Conservation (phyloP, 2,888 invertebrate species). For the Trilocha varians region DNA sequence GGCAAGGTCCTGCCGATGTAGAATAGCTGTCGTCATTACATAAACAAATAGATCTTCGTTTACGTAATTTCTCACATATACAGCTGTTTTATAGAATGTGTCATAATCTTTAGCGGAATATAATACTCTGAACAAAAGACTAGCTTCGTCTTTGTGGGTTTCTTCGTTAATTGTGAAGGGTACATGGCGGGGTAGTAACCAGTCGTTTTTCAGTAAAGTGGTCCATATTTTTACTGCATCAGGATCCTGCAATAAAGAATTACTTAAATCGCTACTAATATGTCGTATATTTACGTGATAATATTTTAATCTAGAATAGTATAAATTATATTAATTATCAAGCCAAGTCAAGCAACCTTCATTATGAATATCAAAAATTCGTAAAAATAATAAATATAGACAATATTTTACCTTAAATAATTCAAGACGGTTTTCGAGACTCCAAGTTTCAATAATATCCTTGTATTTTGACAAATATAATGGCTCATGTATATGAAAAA, state of each 20-base stretch:
- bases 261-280: too few relatives aligned
- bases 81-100: conserved; percentile 79
- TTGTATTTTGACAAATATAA: conserved; percentile 65
- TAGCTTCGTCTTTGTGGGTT: conserved; percentile 75
- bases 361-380: too few relatives aligned
- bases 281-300: too few relatives aligned
- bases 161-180: conserved; percentile 73
- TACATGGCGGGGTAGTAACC: conserved; percentile 71
- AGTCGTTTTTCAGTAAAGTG: conserved; percentile 62
- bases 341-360: too few relatives aligned
- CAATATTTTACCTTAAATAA: conserved; percentile 54
- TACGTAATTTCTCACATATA: conserved; percentile 77
- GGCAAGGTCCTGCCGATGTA: conserved; percentile 76
- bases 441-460: conserved; percentile 62
- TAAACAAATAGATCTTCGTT: conserved; percentile 82
- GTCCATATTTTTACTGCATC: conserved; percentile 71
- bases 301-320: too few relatives aligned
- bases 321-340: too few relatives aligned
- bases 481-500: conserved; percentile 73
- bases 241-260: conserved; percentile 50
- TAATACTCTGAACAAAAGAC: conserved; percentile 77
- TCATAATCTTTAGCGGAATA: conserved; percentile 80
- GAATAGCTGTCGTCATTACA: conserved; percentile 74
- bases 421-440: conserved; percentile 63
- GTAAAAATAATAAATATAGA: too few relatives aligned